Conservation (phyloP, 2,797 vertebrate genomes). For the Trachops cirrhosus region DNA sequence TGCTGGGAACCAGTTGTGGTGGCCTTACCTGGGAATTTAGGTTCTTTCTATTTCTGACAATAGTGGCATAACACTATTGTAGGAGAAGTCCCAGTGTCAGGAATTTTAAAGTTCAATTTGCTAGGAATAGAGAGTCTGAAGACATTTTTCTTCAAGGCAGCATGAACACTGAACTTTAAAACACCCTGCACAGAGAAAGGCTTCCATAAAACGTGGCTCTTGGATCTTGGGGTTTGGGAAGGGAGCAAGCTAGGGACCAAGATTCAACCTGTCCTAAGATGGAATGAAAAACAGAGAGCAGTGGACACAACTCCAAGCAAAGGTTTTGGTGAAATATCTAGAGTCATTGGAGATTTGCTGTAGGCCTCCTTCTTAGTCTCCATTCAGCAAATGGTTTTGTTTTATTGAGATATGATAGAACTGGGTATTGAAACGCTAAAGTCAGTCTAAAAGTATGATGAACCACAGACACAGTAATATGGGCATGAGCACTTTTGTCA, state of each 20-base stretch:
- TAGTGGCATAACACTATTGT: neutral
- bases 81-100: neutral
- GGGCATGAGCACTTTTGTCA: neutral
- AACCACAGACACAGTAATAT: fast-evolving
- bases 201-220: neutral
- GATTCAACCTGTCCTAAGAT: neutral
- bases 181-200: neutral
- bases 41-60: neutral
- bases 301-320: too few species aligned
- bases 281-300: neutral
- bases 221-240: neutral
- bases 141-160: neutral
- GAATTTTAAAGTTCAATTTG: constrained; percentile 9
- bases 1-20: fast-evolving
- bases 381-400: fast-evolving
- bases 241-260: neutral
- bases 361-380: too few species aligned
- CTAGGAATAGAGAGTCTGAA: neutral
- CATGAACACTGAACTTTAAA: neutral
- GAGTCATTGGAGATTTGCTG: neutral
- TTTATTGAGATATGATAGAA: neutral
- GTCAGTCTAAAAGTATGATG: neutral
- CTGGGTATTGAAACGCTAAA: fast-evolving
- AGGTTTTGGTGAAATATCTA: neutral
- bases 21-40: neutral